phyloP scores from a whole-genome alignment of 2,888 invertebrate genomes.

The Achlya flavicornis region DNA sequence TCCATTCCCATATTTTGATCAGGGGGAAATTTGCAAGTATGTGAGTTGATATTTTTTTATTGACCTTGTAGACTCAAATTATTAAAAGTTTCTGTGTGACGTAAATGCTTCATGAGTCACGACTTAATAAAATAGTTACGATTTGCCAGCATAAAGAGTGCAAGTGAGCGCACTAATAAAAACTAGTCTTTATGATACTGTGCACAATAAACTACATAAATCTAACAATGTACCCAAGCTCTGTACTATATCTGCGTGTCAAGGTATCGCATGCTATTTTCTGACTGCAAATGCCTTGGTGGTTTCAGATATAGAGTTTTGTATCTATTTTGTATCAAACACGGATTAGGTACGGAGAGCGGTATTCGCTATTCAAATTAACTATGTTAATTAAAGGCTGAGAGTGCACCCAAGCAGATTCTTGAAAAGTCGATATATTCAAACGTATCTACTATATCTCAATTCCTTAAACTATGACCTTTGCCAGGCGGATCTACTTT shows the following conservation, averaged over 20 bases:
- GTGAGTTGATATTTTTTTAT: neutral
- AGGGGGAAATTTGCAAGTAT: conserved; percentile 1
- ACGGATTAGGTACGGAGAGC: neutral
- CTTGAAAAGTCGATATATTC: too few relatives aligned
- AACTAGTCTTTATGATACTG: neutral
- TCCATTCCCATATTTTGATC: conserved; percentile 30
- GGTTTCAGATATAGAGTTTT: neutral
- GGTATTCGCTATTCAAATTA: too few relatives aligned
- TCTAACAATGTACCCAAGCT: neutral
- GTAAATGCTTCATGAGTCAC: neutral
- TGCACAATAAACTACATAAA: neutral
- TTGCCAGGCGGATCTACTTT: neutral
- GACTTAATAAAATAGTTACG: neutral
- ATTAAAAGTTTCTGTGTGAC: neutral
- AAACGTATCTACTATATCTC: too few relatives aligned
- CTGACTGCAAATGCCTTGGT: conserved; percentile 5
- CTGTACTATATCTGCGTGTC: neutral
- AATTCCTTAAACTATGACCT: neutral
- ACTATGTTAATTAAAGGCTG: too few relatives aligned
- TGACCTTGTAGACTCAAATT: neutral
- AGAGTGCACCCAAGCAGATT: too few relatives aligned
- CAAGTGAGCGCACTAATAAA: neutral
- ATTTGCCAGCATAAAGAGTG: neutral
- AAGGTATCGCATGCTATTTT: conserved; percentile 1
- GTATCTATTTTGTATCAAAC: neutral